Evolutionary conservation across 92 coral and sea anemone species (phyloP).

Genomic region (Phymanthus crucifer): DNA sequence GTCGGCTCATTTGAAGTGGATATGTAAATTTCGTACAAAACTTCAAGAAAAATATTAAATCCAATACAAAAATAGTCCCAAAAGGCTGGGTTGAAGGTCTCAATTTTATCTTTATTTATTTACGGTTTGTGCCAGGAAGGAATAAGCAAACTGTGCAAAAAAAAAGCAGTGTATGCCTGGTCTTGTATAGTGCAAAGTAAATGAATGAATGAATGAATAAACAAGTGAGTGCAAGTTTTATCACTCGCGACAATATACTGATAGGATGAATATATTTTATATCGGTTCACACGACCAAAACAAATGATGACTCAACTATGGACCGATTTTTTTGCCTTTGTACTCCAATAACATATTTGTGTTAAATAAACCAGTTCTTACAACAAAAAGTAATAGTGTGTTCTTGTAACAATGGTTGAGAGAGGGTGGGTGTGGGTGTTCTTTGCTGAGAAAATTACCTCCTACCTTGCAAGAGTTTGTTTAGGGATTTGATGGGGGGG

Average conservation of each 20-base stretch:
- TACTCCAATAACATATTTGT: slow-evolving; percentile 69
- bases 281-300: slow-evolving; percentile 13
- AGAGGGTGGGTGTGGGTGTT: too few relatives aligned
- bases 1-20: neutral
- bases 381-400: slow-evolving; percentile 4
- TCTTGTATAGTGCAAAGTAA: slow-evolving; percentile 12
- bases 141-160: slow-evolving; percentile 17
- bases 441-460: neutral
- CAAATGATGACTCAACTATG: neutral
- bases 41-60: neutral
- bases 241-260: slow-evolving; percentile 7
- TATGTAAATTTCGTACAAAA: slow-evolving; percentile 18
- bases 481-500: too few relatives aligned
- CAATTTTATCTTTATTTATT: slow-evolving; percentile 32
- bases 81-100: slow-evolving; percentile 12
- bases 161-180: slow-evolving; percentile 7
- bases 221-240: slow-evolving; percentile 6
- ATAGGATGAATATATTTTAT: slow-evolving; percentile 8
- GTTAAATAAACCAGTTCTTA: slow-evolving; percentile 62
- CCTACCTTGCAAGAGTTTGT: too few relatives aligned
- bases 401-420: neutral
- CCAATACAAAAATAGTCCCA: slow-evolving; percentile 2
- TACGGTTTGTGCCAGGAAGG: slow-evolving; percentile 16
- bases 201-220: slow-evolving; percentile 7
- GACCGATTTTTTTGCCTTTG: slow-evolving; percentile 18